Conservation (phyloP, 1,140 invertebrate species). For the Lineus longissimus region DNA sequence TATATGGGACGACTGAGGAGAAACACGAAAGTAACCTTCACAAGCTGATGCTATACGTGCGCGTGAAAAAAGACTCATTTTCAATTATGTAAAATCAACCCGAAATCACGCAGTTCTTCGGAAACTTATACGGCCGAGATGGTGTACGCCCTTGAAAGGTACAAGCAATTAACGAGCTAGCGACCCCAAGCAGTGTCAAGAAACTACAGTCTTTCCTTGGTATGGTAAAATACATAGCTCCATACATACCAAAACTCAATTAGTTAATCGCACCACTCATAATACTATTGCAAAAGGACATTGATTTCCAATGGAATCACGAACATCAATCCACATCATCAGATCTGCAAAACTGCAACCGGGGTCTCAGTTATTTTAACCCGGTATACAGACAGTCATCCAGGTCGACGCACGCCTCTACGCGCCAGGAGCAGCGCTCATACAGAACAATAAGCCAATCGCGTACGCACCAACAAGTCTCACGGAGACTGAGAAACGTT, state of each 20-base stretch:
- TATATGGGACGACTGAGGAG: constrained; percentile 30
- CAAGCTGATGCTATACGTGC: constrained; percentile 18
- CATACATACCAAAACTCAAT: constrained; percentile 14
- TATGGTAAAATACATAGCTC: constrained; percentile 19
- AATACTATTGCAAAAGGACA: constrained; percentile 20
- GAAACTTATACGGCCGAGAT: constrained; percentile 38
- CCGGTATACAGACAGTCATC: constrained; percentile 20
- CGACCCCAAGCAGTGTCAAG: constrained; percentile 30
- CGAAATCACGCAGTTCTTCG: constrained; percentile 47
- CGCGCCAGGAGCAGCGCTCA: constrained; percentile 51
- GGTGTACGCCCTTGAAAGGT: constrained; percentile 48
- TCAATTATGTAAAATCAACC: constrained; percentile 21
- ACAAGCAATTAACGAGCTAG: constrained; percentile 32
- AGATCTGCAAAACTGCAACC: constrained; percentile 22
- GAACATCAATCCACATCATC: constrained; percentile 6
- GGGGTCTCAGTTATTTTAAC: constrained; percentile 32
- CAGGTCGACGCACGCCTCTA: constrained; percentile 28
- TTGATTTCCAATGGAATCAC: constrained; percentile 9
- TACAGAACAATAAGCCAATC: constrained; percentile 53
- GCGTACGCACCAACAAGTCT: constrained; percentile 54
- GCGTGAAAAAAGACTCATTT: constrained; percentile 17
- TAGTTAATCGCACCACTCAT: constrained; percentile 6
- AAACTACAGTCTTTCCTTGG: constrained; percentile 24
- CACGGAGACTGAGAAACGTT: constrained; percentile 51
- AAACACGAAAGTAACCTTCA: constrained; percentile 25